Conservation (phyloP, 2,113 vertebrate genomes). For the Spea multiplicata region DNA sequence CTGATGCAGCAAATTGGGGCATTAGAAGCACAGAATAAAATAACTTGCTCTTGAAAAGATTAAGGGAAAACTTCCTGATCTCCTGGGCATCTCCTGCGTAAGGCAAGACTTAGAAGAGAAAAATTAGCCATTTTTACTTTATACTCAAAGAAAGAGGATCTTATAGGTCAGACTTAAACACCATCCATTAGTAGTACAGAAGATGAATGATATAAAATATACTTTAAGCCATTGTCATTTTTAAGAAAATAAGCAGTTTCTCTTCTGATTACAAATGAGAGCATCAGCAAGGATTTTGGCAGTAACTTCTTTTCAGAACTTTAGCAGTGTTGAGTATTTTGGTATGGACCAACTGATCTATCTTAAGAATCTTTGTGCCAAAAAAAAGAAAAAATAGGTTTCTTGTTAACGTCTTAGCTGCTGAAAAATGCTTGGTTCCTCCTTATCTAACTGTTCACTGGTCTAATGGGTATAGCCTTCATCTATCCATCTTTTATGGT, state of each 20-base stretch:
- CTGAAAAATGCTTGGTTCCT: no score
- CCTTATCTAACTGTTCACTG: no score
- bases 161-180: background rate
- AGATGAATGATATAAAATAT: background rate
- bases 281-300: background rate
- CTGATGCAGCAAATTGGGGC: conserved; percentile 48
- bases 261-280: background rate
- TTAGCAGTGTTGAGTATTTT: no score
- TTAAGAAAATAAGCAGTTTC: background rate
- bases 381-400: background rate
- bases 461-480: no score
- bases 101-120: conserved; percentile 45
- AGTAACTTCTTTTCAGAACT: no score
- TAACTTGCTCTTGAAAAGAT: conserved; percentile 43
- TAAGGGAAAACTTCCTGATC: conserved; percentile 44
- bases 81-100: conserved; percentile 38
- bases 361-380: background rate
- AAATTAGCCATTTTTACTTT: conserved; percentile 20
- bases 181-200: background rate
- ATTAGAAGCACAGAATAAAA: conserved; percentile 49
- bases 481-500: no score
- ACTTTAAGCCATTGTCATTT: background rate
- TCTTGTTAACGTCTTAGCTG: no score
- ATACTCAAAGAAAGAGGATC: conserved; percentile 7
- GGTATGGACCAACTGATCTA: no score